phyloP scores from a whole-genome alignment of 2,888 invertebrate species.

The Agrotis ipsilon region DNA sequence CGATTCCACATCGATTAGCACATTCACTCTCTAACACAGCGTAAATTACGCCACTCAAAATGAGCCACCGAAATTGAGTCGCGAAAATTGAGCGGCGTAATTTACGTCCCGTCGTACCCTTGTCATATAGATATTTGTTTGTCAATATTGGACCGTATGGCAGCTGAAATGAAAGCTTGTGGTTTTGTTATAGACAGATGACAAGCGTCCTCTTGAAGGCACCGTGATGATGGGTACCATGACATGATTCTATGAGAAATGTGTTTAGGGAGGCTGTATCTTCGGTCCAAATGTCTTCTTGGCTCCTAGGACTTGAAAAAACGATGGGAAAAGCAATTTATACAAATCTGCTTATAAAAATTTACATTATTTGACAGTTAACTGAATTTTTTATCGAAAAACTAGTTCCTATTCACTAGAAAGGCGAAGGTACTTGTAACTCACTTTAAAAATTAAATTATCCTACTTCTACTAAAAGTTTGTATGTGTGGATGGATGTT shows the following conservation, averaged over 20 bases:
- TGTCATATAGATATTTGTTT: conserved; percentile 70
- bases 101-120: conserved; percentile 28
- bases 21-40: not conserved
- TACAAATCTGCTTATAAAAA: too few species aligned
- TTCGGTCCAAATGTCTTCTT: too few species aligned
- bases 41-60: conserved; percentile 20
- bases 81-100: conserved; percentile 21
- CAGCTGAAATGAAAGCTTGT: conserved; percentile 86
- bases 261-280: conserved; percentile 33
- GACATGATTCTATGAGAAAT: conserved; percentile 46
- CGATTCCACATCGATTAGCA: too few species aligned
- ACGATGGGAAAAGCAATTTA: too few species aligned
- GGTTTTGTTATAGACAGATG: conserved; percentile 74
- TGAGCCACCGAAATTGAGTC: not conserved
- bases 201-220: conserved; percentile 56
- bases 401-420: too few species aligned
- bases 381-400: too few species aligned
- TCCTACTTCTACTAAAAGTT: too few species aligned
- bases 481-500: too few species aligned
- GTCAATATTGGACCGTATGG: conserved; percentile 89
- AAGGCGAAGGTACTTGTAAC: too few species aligned
- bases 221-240: conserved; percentile 34
- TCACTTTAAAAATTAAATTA: too few species aligned
- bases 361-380: too few species aligned
- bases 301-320: too few species aligned